A percentile compares a stretch with the other conserved stretches of the same genome.
Evolutionary conservation across 2,888 invertebrate species (phyloP).

Genomic region (Augiades crinisus): DNA sequence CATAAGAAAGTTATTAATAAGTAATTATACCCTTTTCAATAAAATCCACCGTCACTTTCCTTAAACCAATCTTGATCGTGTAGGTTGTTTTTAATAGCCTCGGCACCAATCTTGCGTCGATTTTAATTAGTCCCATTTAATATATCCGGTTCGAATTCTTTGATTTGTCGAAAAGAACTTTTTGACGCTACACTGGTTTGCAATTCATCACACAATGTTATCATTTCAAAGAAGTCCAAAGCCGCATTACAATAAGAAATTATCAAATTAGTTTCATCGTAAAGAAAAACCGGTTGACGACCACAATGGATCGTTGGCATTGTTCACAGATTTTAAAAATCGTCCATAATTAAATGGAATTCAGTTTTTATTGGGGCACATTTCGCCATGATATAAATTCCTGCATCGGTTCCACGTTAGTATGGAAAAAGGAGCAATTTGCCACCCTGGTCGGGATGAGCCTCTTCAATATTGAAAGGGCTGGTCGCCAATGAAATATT

Average conservation of each 20-base stretch:
- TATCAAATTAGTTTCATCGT: slow-evolving; percentile 74
- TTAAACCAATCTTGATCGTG: background rate
- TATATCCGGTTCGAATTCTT: background rate
- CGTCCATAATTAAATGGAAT: slow-evolving; percentile 81
- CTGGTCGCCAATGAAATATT: slow-evolving; percentile 45
- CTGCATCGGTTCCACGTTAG: slow-evolving; percentile 52
- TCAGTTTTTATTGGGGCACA: slow-evolving; percentile 60
- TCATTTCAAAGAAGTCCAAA: slow-evolving; percentile 43
- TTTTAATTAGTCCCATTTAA: background rate
- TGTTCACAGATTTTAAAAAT: slow-evolving; percentile 81
- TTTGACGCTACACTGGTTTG: slow-evolving; percentile 12
- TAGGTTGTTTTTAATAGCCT: background rate
- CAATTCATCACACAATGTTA: slow-evolving; percentile 37
- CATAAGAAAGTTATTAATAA: slow-evolving; percentile 2
- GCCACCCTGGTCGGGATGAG: slow-evolving; percentile 65
- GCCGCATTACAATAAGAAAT: slow-evolving; percentile 67
- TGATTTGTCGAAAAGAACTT: background rate
- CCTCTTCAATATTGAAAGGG: slow-evolving; percentile 53
- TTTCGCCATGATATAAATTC: slow-evolving; percentile 75
- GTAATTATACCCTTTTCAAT: slow-evolving; percentile 1
- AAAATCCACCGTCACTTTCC: background rate
- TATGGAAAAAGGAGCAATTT: slow-evolving; percentile 63
- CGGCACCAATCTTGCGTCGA: background rate
- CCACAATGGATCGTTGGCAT: slow-evolving; percentile 73
- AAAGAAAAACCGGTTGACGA: slow-evolving; percentile 56